Percentiles rank a stretch among this genome's conserved stretches.
These are phyloP conservation scores for Phycodurus eques DNA, from an alignment of 2,113 vertebrate genomes.

Conservation along the genomic window DNA sequence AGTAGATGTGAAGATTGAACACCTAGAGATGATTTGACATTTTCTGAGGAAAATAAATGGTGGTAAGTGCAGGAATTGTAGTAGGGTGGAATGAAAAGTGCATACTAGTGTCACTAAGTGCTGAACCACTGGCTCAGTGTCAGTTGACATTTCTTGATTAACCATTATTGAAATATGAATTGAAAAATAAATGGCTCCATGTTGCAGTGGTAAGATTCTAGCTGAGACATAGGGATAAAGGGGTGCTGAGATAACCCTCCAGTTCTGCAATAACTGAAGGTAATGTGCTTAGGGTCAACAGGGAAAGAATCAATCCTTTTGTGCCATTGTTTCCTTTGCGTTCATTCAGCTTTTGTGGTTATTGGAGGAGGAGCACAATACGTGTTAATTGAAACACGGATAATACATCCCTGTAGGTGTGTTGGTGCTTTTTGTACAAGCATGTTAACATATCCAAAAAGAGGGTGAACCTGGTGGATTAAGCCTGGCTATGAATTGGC, in stretches of 20 bases:
- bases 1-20: neutral
- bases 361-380: conserved; percentile 41
- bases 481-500: conserved; percentile 14
- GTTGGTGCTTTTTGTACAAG: conserved; percentile 39
- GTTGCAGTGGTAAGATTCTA: neutral
- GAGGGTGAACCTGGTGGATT: conserved; percentile 27
- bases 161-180: neutral
- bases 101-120: neutral
- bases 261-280: conserved; percentile 14
- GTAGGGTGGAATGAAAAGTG: neutral
- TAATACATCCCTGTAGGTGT: conserved; percentile 51
- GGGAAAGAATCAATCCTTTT: conserved; percentile 35
- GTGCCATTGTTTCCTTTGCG: conserved; percentile 15
- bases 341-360: conserved; percentile 39
- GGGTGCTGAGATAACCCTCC: conserved; percentile 12
- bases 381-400: conserved; percentile 50
- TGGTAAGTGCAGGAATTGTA: neutral
- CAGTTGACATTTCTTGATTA: neutral
- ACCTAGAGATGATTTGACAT: neutral
- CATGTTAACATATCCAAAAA: conserved; percentile 52
- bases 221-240: neutral
- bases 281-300: conserved; percentile 28
- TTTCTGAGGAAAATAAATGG: neutral
- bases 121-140: neutral
- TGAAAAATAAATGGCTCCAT: neutral